A percentile compares a stretch with the other conserved stretches of the same genome.
phyloP scores from a whole-genome alignment of 2,113 vertebrate genomes.

The Eclectus roratus region DNA sequence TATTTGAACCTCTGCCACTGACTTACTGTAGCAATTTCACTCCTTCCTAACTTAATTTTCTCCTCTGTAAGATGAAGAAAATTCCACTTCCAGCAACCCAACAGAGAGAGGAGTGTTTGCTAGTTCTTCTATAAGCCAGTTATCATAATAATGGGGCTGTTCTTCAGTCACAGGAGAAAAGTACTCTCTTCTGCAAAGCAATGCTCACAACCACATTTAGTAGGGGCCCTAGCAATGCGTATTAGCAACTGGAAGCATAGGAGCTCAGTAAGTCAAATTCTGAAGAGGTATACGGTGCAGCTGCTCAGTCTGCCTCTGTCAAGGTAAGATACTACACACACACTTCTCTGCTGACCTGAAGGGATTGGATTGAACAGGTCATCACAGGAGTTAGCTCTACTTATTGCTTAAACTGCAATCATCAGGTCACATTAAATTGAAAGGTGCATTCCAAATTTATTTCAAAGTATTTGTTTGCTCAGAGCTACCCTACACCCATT shows the following conservation, averaged over 20 bases:
- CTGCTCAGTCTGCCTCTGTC: background rate
- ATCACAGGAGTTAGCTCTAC: constrained; percentile 8
- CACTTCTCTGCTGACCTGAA: background rate
- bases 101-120: background rate
- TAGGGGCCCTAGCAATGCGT: background rate
- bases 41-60: background rate
- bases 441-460: background rate
- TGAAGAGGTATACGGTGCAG: background rate
- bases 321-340: background rate
- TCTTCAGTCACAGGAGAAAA: background rate
- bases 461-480: background rate
- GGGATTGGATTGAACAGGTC: background rate
- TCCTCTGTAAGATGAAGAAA: background rate
- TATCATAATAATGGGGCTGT: background rate
- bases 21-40: background rate
- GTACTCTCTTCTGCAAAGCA: background rate
- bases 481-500: background rate
- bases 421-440: background rate
- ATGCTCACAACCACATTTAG: background rate
- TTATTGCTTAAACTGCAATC: background rate
- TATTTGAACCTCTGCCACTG: background rate
- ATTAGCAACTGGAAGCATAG: background rate
- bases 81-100: background rate
- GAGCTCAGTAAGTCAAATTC: background rate
- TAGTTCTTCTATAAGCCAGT: background rate